A percentile compares a stretch with the other conserved stretches of the same genome.
Evolutionary conservation across 2,113 vertebrate genomes (phyloP).

Genomic region (Eurystomus gularis): DNA sequence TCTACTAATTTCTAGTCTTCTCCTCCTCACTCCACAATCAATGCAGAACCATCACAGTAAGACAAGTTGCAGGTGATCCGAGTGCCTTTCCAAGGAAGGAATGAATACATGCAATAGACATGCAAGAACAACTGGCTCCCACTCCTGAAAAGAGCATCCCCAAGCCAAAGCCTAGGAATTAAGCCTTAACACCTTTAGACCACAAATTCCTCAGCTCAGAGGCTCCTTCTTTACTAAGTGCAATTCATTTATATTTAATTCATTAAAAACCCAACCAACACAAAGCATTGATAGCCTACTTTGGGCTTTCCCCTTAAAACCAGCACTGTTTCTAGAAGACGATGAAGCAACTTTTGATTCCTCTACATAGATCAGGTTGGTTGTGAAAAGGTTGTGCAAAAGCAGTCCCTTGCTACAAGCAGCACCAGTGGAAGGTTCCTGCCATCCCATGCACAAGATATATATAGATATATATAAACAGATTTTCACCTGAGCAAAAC

Average conservation of each 20-base stretch:
- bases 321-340: neutral
- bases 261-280: neutral
- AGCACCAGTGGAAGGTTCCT: neutral
- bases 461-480: neutral
- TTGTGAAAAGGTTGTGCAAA: neutral
- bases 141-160: neutral
- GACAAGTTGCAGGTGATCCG: neutral
- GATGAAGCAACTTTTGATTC: neutral
- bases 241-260: neutral
- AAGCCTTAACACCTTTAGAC: neutral
- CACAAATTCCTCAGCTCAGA: neutral
- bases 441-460: neutral
- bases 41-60: neutral
- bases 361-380: neutral
- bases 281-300: neutral
- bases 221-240: neutral
- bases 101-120: neutral
- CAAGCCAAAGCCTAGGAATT: neutral
- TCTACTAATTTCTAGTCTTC: neutral
- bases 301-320: neutral
- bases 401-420: neutral
- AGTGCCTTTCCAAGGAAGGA: neutral
- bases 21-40: fast-evolving
- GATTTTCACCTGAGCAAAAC: constrained; percentile 1
- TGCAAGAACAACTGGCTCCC: neutral